These are phyloP conservation scores for Channallabes apus DNA, from an alignment of 2,797 vertebrate genomes.

Conservation along the genomic window DNA sequence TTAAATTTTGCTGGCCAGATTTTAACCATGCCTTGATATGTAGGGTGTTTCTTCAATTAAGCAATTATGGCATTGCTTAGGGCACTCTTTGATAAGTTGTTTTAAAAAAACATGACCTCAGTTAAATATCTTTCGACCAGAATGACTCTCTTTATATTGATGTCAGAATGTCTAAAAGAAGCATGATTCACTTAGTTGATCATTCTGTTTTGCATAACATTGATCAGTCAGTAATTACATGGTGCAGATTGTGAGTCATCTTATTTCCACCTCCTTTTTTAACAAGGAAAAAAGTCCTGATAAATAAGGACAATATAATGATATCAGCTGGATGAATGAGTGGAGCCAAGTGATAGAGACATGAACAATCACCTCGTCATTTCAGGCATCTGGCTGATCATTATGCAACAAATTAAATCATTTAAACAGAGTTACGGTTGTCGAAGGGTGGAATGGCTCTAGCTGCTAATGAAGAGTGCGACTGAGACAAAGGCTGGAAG, in stretches of 20 bases:
- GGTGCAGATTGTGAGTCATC: conserved; percentile 65
- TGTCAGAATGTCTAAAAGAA: neutral
- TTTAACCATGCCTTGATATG: neutral
- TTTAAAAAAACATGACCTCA: neutral
- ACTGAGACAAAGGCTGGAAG: conserved; percentile 13
- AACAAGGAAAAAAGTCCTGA: conserved; percentile 54
- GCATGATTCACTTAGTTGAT: conserved; percentile 4
- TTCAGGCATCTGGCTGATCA: conserved; percentile 28
- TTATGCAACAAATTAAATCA: conserved; percentile 35
- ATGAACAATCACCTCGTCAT: conserved; percentile 19
- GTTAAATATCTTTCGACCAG: neutral
- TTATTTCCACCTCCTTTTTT: conserved; percentile 58
- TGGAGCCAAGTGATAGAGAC: conserved; percentile 33
- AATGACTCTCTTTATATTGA: neutral
- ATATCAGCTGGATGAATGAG: conserved; percentile 52
- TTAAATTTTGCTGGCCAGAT: neutral
- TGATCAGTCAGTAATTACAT: conserved; percentile 64
- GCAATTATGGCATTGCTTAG: neutral
- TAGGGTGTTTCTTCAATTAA: neutral
- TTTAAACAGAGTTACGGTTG: conserved; percentile 37
- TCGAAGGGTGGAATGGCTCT: neutral
- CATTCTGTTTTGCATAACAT: conserved; percentile 39
- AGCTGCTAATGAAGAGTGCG: conserved; percentile 29
- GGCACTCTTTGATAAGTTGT: neutral
- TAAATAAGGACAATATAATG: conserved; percentile 54